These are phyloP conservation scores for Sebastes itinus DNA, from an alignment of 2,797 vertebrate genomes.

Conservation along the genomic window DNA sequence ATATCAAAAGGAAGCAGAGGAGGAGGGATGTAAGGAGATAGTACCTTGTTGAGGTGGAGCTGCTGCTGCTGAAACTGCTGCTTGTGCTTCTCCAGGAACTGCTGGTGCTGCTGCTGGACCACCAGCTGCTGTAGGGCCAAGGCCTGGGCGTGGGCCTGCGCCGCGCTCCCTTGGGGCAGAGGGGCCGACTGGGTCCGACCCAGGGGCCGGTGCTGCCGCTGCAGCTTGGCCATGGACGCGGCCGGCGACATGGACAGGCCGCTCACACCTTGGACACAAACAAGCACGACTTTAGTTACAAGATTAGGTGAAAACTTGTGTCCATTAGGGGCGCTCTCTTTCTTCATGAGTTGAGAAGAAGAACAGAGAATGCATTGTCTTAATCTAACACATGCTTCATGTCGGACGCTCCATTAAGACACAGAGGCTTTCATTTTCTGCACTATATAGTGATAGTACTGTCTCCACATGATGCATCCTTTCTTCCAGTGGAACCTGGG, in stretches of 20 bases:
- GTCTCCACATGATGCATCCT: background rate
- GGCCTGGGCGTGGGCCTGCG: constrained; percentile 88
- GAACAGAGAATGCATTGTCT: constrained; percentile 23
- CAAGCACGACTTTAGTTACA: background rate
- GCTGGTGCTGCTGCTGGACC: constrained; percentile 97
- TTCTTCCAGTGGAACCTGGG: background rate
- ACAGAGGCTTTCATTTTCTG: constrained; percentile 12
- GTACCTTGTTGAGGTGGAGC: constrained; percentile 92
- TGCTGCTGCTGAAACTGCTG: constrained; percentile 98
- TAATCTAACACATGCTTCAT: background rate
- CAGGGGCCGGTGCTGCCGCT: constrained; percentile 93
- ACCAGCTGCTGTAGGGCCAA: constrained; percentile 92
- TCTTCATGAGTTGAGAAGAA: background rate
- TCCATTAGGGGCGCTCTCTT: constrained; percentile 2
- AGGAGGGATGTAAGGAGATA: background rate
- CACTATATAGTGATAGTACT: background rate
- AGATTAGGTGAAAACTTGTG: background rate
- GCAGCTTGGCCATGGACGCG: constrained; percentile 93
- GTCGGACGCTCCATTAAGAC: background rate
- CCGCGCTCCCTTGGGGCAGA: constrained; percentile 88
- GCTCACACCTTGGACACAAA: constrained; percentile 82
- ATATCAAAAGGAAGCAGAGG: no score
- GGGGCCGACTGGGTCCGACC: constrained; percentile 97
- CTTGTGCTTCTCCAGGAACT: constrained; percentile 99
- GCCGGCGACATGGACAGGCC: constrained; percentile 89